phyloP scores from a whole-genome alignment of 1,140 invertebrate species.

The Papilio polyxenes region DNA sequence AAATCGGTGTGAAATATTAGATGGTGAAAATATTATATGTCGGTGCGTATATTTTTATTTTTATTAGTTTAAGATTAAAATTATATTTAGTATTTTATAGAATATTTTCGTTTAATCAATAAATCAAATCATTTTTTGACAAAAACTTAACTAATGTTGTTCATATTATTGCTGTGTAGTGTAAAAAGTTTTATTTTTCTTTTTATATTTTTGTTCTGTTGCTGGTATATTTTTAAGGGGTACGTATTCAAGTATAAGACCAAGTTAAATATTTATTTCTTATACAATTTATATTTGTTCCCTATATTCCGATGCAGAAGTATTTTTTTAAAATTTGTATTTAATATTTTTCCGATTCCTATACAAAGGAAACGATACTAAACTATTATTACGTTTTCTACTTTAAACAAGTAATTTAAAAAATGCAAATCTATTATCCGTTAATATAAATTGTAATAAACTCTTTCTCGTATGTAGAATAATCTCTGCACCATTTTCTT shows the following conservation, averaged over 20 bases:
- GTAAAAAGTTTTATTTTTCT: too few relatives aligned
- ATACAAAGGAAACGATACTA: too few relatives aligned
- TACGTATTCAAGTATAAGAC: too few relatives aligned
- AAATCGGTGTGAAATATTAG: conserved; percentile 14
- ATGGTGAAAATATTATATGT: conserved; percentile 14
- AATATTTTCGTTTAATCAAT: background rate
- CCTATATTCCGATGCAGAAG: too few relatives aligned
- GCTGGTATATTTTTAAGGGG: too few relatives aligned
- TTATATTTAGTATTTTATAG: background rate
- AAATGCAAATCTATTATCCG: background rate
- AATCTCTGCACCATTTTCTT: background rate
- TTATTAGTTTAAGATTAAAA: conserved; percentile 4
- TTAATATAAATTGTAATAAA: background rate
- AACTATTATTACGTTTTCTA: too few relatives aligned
- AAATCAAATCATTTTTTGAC: background rate
- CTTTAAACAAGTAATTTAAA: background rate
- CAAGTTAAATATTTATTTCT: too few relatives aligned
- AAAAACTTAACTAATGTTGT: background rate
- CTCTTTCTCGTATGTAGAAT: background rate
- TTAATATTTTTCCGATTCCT: too few relatives aligned
- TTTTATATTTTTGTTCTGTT: too few relatives aligned
- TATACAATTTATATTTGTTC: too few relatives aligned
- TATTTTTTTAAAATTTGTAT: too few relatives aligned
- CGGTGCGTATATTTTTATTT: conserved; percentile 6
- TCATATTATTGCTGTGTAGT: background rate